Percentiles rank a stretch among this genome's conserved stretches.
Conservation (phyloP, 1,140 invertebrate genomes). For the Latrodectus geometricus region DNA sequence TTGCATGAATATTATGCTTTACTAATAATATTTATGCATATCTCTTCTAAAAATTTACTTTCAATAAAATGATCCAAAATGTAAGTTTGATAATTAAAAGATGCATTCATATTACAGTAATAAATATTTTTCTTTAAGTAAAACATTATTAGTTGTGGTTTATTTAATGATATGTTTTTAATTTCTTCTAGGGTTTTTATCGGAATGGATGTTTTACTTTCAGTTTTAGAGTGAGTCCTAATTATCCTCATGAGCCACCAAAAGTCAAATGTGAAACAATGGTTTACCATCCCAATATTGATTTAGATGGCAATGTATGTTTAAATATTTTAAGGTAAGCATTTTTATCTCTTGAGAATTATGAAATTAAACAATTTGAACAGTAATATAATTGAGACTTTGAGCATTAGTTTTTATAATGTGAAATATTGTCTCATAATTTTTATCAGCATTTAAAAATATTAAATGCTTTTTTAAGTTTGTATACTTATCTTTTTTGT, state of each 20-base stretch:
- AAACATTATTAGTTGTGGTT: no score
- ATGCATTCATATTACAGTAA: no score
- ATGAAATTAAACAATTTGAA: background rate
- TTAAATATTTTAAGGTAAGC: conserved; percentile 82
- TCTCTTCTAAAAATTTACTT: background rate
- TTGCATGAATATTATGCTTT: no score
- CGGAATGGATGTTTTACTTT: conserved; percentile 93
- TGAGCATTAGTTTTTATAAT: background rate
- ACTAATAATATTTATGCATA: no score
- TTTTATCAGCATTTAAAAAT: background rate
- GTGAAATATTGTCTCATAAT: background rate
- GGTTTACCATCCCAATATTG: conserved; percentile 96
- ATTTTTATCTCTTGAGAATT: background rate
- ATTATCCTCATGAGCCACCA: conserved; percentile 95
- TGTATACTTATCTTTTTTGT: no score
- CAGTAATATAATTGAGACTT: no score
- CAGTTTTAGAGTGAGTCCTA: conserved; percentile 97
- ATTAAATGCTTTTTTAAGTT: background rate
- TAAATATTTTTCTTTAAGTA: background rate
- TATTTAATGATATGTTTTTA: background rate
- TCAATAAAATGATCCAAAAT: background rate
- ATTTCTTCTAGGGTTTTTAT: conserved; percentile 84
- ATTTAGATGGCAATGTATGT: conserved; percentile 94
- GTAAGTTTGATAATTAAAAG: no score
- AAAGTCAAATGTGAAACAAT: conserved; percentile 90